Base-by-base conservation (phyloP, 2,888 invertebrate species). In the Sinohyriopsis cumingii region DNA sequence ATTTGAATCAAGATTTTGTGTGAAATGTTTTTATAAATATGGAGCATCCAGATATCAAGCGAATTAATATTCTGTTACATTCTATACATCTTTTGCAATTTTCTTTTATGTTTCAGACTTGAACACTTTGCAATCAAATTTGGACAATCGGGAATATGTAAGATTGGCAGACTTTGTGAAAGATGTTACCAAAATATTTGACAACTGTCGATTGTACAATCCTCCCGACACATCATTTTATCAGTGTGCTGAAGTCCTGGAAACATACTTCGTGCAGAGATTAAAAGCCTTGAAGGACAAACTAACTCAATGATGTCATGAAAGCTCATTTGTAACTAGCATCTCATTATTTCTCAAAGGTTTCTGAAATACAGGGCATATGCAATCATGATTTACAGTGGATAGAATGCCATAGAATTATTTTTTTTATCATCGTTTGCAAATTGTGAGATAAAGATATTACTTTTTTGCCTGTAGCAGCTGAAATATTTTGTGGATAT, bases 171-270 rank as follows among this genome's bases (percentile, higher is more conserved):
- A 99, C 89, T 98, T 98, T 91, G 96, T 98, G 88, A 96, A 96
- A 89, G 99, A 99, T 90, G 96, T 98, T 94, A 97, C 96, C 77
- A 96, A 97, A 91, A 97, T 99, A 89, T 98, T 99, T 91, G 98
- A 99, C 92, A 99, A 99, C 91, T 99, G 99, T 92, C 95, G 98
- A 80, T 96, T 96, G 89, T 98, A 97, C 91, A 98, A 98, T 91
- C 96, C 97, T 72, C 95, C 95, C 88, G 97, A 97, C 90, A 96
- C 98, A 24, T 95, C 96, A 75, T 97, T 98, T 91, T 98, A 95
- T 91, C 95, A 97, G 87, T 97, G 97, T 92, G 98, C 98, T 28
- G 97, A 98, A 90, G 94, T 95, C 68, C 92, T 99, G 77, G 98
- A 99, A 92, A 95, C 95, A 73, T 97, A 95, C 91, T 98, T 99